Evolutionary conservation across 2,888 invertebrate genomes (phyloP).

Genomic region (Athalia rosae): DNA sequence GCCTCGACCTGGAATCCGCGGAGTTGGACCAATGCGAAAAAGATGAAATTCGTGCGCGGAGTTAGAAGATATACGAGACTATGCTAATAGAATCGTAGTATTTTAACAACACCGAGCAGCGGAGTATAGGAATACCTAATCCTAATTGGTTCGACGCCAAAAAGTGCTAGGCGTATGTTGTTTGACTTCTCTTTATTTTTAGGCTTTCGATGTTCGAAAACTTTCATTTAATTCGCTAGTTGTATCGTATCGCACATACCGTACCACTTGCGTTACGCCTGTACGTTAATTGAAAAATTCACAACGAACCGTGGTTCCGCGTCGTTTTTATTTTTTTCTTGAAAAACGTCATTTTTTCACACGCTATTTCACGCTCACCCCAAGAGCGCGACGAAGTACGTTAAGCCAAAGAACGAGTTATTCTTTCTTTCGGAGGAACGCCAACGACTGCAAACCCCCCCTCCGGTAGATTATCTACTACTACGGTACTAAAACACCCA

Average conservation of each 20-base stretch:
- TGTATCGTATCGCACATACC: background rate
- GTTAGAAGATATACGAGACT: constrained; percentile 25
- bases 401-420: too few species aligned
- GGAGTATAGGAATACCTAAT: background rate
- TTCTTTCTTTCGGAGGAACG: too few species aligned
- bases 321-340: too few species aligned
- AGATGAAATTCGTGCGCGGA: constrained; percentile 16
- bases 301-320: too few species aligned
- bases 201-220: constrained; percentile 38
- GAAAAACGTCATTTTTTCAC: too few species aligned
- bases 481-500: too few species aligned
- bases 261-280: too few species aligned
- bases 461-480: too few species aligned
- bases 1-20: constrained; percentile 35
- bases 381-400: too few species aligned
- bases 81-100: constrained; percentile 42
- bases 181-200: constrained; percentile 32
- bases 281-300: too few species aligned
- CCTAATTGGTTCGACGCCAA: constrained; percentile 40
- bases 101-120: constrained; percentile 33
- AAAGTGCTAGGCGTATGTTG: constrained; percentile 33
- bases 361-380: too few species aligned
- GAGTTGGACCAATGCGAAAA: constrained; percentile 26
- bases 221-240: background rate
- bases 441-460: too few species aligned